Evolutionary conservation across 2,888 invertebrate species (phyloP), one percentile per base, ranked within the genome.

Genomic region (Leptopterna dolabrata): DNA sequence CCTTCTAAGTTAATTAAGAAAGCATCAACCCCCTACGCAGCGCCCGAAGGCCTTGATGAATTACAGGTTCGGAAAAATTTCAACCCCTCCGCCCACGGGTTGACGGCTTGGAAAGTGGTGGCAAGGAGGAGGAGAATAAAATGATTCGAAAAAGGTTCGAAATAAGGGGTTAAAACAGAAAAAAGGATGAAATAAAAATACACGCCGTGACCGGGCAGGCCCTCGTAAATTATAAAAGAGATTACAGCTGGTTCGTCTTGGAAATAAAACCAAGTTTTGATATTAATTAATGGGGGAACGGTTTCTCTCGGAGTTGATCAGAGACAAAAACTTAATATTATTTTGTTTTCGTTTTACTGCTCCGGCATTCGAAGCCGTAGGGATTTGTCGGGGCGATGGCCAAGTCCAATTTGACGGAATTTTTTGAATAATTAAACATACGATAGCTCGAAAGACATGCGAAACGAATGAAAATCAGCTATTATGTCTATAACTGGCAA

Each of bases 1-100:
- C 45, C 63, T 71, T 45, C 76, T 70, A 78, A 87, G 88, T 86
- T 88, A 88, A 88, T 88, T 88, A 88, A 88, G 85, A 88, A 88
- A 78, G 63, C 88, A 90, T 91, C 90, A 90, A 91, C 90, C 90
- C 70, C 30, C 86, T 63, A 63, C 63, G 24, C 51, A 51, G 51
- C 19, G 43, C 47, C 41, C 47, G 47, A 43, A 76, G 70, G 43
- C 43, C 87, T 81, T 87, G 87, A 87, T 87, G 87, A 80, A 87
- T 87, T 87, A 87, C 87, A 71, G 81, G 80, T 47, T 80, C 78
- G 87, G 36, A 87, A 71, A 80, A 87, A 87, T 71, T 36, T 70
- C 70, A 30, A 6, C 41, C 86, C 63, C 36, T 36, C 55, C 16
- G 1, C 82, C 29, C 19, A 27, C 36, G 19, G 55, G 11, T 3